A percentile compares a stretch with the other conserved stretches of the same genome.
phyloP scores from a whole-genome alignment of 2,113 vertebrate species.

The Pelecanoides urinatrix region DNA sequence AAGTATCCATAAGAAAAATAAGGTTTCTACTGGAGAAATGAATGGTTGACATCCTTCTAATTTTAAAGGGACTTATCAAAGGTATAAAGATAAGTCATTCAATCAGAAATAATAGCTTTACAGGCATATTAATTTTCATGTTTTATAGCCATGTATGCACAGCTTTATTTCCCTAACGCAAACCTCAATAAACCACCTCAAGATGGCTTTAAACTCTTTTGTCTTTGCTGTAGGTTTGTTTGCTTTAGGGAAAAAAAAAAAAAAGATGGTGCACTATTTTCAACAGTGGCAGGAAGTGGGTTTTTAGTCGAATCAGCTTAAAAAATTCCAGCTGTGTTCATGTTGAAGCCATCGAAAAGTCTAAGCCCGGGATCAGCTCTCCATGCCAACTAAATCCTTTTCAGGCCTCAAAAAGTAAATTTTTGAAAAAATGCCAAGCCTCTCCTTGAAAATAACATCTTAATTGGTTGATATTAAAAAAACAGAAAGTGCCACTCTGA shows the following conservation, averaged over 20 bases:
- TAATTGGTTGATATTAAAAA: constrained; percentile 71
- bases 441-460: constrained; percentile 69
- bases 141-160: neutral
- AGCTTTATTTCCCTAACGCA: neutral
- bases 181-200: neutral
- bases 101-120: neutral
- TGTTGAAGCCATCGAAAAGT: constrained; percentile 55
- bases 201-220: neutral
- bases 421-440: constrained; percentile 70
- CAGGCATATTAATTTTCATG: neutral
- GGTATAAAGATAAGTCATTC: neutral
- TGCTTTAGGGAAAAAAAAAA: neutral
- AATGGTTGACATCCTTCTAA: neutral
- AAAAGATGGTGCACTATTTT: constrained; percentile 35
- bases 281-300: constrained; percentile 65
- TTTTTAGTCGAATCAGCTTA: constrained; percentile 68
- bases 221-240: constrained; percentile 47
- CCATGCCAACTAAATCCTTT: constrained; percentile 61
- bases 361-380: constrained; percentile 54
- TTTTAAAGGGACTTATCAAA: neutral
- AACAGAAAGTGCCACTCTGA: constrained; percentile 46
- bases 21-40: neutral
- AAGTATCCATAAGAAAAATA: neutral
- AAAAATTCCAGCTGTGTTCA: constrained; percentile 66
- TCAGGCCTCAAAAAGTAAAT: constrained; percentile 47